Evolutionary conservation across 2,797 vertebrate species (phyloP).

Genomic region (Falco biarmicus): DNA sequence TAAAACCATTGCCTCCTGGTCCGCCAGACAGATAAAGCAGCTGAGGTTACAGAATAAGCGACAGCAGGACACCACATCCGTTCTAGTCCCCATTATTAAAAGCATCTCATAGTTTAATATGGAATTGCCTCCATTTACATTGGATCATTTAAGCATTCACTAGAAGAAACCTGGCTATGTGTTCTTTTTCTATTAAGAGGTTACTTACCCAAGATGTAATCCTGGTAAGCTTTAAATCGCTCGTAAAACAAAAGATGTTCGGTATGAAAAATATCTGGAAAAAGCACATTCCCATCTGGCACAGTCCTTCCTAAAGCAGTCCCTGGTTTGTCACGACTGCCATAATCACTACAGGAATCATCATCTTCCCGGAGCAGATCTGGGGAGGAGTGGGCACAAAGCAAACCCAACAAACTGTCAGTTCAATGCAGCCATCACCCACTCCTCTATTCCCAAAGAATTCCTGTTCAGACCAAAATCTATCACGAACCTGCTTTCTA

Average conservation of each 20-base stretch:
- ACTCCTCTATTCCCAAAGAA: not conserved
- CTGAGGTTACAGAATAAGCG: not conserved
- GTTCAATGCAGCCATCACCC: not conserved
- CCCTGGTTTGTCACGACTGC: conserved; percentile 68
- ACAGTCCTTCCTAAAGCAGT: conserved; percentile 78
- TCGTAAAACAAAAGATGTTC: conserved; percentile 90
- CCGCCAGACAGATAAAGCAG: not conserved
- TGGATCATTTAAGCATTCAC: not conserved
- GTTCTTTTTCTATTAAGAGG: not conserved
- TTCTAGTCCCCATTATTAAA: not conserved
- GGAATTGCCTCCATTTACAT: not conserved
- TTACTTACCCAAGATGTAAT: conserved; percentile 91
- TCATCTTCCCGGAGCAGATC: conserved; percentile 51
- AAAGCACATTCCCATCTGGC: conserved; percentile 66
- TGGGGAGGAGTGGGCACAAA: conserved; percentile 54
- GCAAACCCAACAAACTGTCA: not conserved
- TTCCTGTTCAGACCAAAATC: not conserved
- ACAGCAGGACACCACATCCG: not conserved
- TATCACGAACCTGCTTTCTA: not conserved
- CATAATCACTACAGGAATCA: conserved; percentile 82
- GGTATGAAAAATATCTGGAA: conserved; percentile 89
- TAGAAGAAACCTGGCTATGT: not conserved
- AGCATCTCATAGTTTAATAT: not conserved
- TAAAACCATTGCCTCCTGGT: not conserved
- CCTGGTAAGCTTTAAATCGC: conserved; percentile 92